Conservation (phyloP, 1,140 invertebrate species). For the Colletes latitarsis region DNA sequence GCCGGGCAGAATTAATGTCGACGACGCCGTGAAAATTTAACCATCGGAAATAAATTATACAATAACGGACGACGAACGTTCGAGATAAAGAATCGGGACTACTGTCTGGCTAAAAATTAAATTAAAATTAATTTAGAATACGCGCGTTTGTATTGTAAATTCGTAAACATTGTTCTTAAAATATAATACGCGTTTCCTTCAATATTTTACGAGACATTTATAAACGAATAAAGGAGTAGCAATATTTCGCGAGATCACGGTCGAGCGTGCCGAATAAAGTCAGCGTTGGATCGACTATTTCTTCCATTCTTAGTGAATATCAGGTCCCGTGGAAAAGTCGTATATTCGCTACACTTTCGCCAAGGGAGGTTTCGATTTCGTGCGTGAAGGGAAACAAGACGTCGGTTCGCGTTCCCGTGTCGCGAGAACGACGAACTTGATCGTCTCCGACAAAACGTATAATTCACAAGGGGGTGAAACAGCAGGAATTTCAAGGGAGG, state of each 20-base stretch:
- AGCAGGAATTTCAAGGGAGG: not conserved
- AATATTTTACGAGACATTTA: constrained; percentile 10
- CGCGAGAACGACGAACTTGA: not conserved
- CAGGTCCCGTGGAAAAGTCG: not conserved
- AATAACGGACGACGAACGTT: no score
- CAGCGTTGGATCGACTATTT: not conserved
- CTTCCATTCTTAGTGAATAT: constrained; percentile 27
- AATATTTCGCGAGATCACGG: constrained; percentile 25
- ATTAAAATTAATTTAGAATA: no score
- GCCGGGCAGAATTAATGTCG: not conserved
- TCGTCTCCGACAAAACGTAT: not conserved
- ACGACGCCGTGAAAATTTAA: not conserved
- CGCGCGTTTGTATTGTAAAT: no score
- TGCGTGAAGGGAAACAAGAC: not conserved
- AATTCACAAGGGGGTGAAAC: not conserved
- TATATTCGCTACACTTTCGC: not conserved
- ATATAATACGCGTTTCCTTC: no score
- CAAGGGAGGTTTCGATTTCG: not conserved
- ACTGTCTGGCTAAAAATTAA: no score
- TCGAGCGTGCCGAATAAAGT: constrained; percentile 36
- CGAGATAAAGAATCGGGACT: no score
- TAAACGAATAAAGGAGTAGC: not conserved
- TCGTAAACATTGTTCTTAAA: no score
- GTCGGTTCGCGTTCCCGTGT: not conserved
- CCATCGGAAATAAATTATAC: not conserved